These are phyloP conservation scores for Dryoscopus gambensis DNA, from an alignment of 2,113 vertebrate species.

Conservation along the genomic window DNA sequence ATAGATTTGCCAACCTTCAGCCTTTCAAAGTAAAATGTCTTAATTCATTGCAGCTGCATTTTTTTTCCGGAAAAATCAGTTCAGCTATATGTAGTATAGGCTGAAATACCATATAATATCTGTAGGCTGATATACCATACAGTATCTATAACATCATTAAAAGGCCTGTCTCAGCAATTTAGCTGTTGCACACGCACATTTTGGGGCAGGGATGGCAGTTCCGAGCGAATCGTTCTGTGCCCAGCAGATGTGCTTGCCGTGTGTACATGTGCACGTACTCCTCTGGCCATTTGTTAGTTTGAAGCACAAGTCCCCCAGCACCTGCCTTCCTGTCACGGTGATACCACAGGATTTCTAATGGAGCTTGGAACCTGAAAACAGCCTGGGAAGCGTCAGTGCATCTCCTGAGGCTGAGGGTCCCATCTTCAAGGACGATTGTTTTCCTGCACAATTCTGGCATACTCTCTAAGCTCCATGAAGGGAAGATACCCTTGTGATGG, in stretches of 20 bases:
- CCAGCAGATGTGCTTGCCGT: background rate
- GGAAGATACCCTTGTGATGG: background rate
- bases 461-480: background rate
- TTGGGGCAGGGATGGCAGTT: background rate
- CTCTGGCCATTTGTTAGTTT: background rate
- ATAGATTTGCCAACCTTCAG: background rate
- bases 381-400: background rate
- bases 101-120: background rate
- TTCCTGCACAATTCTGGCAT: background rate
- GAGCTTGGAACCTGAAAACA: background rate
- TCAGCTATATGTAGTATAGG: background rate
- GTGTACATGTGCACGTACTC: background rate
- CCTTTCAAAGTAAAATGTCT: background rate
- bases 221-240: accelerated
- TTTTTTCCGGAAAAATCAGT: background rate
- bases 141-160: background rate
- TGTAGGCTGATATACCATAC: background rate
- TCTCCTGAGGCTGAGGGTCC: background rate
- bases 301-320: accelerated
- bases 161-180: background rate
- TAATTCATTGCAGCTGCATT: background rate
- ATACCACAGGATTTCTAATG: background rate
- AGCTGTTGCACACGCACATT: background rate
- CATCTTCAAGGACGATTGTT: background rate
- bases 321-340: background rate